Evolutionary conservation across 2,888 invertebrate genomes (phyloP).

Genomic region (Pharmacophagus antenor): DNA sequence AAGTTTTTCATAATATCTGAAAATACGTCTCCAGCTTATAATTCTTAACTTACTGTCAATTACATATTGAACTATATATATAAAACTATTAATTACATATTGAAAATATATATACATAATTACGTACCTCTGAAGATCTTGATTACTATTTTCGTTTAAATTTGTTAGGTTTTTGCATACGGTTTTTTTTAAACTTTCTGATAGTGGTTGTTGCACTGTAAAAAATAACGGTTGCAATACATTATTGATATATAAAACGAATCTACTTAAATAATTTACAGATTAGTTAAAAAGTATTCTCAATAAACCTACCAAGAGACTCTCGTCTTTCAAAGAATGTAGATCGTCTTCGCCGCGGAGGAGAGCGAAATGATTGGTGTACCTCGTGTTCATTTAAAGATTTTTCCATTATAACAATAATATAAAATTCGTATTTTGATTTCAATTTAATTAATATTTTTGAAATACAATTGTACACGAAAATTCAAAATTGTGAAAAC

Average conservation of each 20-base stretch:
- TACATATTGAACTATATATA: background rate
- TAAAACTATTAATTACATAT: too few species aligned
- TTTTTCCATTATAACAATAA: conserved; percentile 52
- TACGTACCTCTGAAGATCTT: conserved; percentile 51
- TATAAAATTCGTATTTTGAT: background rate
- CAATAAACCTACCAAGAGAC: conserved; percentile 53
- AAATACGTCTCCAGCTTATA: conserved; percentile 17
- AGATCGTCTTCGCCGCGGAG: conserved; percentile 66
- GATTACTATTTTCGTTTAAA: conserved; percentile 42
- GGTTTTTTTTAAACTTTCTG: conserved; percentile 46
- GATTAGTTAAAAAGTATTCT: background rate
- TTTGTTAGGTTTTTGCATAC: conserved; percentile 39
- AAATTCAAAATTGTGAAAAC: conserved; percentile 30
- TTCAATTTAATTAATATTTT: background rate
- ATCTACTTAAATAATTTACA: background rate
- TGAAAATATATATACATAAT: too few species aligned
- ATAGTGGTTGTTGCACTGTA: conserved; percentile 53
- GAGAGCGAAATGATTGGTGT: conserved; percentile 59
- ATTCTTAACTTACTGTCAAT: background rate
- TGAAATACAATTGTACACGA: conserved; percentile 7
- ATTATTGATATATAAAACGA: background rate
- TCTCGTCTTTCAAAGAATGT: conserved; percentile 71
- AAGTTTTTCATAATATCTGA: conserved; percentile 57
- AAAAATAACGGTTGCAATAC: conserved; percentile 31
- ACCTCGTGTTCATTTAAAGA: conserved; percentile 51